Base-by-base conservation (phyloP, 2,113 vertebrate genomes). In the Tachysurus fulvidraco region DNA sequence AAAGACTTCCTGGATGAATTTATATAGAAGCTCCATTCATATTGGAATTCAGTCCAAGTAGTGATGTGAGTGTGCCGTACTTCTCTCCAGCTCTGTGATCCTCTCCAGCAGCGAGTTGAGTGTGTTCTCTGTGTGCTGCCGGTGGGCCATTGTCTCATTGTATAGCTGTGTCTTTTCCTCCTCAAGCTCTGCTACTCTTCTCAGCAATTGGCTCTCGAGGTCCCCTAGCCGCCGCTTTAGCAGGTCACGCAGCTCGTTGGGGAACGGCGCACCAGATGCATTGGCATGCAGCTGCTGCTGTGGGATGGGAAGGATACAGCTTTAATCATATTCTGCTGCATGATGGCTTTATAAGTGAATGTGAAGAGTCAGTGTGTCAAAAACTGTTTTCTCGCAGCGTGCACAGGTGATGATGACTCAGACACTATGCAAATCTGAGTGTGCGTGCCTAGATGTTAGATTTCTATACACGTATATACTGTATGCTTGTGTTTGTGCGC, bases 111-210 rank as follows among this genome's bases (percentile, higher is more conserved):
- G 94, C 0, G 97, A 95, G 30, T 96, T 97, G 90, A 99, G 92
- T 5, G 96, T 92, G 21, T 92, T 96, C 92, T 99, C 98, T 0
- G 98, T 99, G 93, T 96, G 97, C 90, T 97, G 97, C 83, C 97
- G 95, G 89, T 99, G 98, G 82, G 96, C 96, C 0, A 97, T 95
- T 0, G 96, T 99, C 93, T 99, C 98, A 0, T 99, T 99, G 93
- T 97, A 98, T 9, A 99, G 96, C 93, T 96, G 93, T 23, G 95
- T 97, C 88, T 98, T 99, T 92, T 99, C 98, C 73, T 98, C 97
- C 94, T 99, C 97, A 55, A 99, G 95, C 93, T 99, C 97, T 0
- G 97, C 95, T 94, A 99, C 98, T 93, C 98, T 98, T 92, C 93
- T 96, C 16, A 98, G 93, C 46, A 99, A 96, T 86, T 99, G 98